phyloP scores from a whole-genome alignment of 1,140 invertebrate genomes.

The Zaprionus ghesquierei region DNA sequence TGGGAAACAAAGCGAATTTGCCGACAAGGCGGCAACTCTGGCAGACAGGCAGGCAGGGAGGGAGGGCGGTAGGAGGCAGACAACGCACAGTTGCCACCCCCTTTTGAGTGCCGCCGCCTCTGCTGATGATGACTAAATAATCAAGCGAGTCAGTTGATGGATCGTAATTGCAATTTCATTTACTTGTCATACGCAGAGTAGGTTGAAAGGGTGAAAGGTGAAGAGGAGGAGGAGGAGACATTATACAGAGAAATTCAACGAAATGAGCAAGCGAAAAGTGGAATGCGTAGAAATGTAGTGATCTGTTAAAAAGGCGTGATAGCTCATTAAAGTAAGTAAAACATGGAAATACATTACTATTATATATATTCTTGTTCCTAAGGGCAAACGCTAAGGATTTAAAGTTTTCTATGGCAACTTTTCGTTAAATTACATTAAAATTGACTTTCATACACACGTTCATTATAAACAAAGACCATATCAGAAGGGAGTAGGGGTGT shows the following conservation, averaged over 20 bases:
- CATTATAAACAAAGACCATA: not conserved
- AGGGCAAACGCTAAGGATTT: not conserved
- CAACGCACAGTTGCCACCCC: not conserved
- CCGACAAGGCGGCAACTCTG: not conserved
- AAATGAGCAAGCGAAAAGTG: not conserved
- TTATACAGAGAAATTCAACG: not conserved
- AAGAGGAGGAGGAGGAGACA: not conserved
- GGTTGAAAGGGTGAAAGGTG: not conserved
- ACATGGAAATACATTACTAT: not conserved
- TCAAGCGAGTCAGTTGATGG: constrained; percentile 11
- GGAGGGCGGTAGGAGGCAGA: not conserved
- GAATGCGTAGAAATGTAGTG: not conserved
- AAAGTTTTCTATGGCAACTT: not conserved
- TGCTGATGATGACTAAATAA: constrained; percentile 25
- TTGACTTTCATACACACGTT: not conserved
- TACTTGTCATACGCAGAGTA: not conserved
- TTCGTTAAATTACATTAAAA: not conserved
- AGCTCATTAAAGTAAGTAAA: not conserved
- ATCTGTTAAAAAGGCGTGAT: too few relatives aligned
- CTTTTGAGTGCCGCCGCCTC: not conserved
- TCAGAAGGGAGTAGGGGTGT: not conserved
- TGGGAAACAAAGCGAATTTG: constrained; percentile 12
- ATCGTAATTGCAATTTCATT: constrained; percentile 8
- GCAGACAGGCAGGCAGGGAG: not conserved
- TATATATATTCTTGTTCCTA: not conserved